A percentile compares a stretch with the other conserved stretches of the same genome.
These are phyloP conservation scores for Rhagologus leucostigma DNA, from an alignment of 2,113 vertebrate species.

Conservation along the genomic window DNA sequence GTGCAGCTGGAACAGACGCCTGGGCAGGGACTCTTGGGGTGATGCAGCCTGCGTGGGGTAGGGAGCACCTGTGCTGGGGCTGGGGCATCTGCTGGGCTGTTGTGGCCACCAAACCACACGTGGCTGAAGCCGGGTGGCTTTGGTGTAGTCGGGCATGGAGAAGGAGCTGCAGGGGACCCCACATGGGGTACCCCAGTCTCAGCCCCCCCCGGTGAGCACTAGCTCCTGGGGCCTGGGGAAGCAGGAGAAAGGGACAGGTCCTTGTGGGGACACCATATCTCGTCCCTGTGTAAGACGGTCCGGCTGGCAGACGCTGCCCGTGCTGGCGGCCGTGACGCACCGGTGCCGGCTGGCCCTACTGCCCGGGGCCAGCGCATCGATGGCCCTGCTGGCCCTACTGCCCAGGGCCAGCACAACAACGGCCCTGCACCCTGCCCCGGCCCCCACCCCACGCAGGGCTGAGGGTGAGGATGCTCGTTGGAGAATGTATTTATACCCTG, in stretches of 20 bases:
- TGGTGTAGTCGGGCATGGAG: not conserved
- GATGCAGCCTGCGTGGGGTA: not conserved
- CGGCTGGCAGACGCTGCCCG: constrained; percentile 56
- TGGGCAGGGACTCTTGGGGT: not conserved
- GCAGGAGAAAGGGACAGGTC: not conserved
- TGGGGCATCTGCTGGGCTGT: not conserved
- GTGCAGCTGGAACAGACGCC: fast-evolving
- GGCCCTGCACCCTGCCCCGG: not conserved
- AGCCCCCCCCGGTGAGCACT: not conserved
- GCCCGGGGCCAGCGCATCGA: not conserved
- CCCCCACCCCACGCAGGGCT: not conserved
- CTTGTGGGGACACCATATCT: not conserved
- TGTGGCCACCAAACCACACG: fast-evolving
- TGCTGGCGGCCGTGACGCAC: constrained; percentile 44
- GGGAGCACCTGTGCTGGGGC: not conserved
- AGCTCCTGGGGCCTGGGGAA: not conserved
- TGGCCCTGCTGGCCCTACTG: not conserved
- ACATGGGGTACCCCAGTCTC: not conserved
- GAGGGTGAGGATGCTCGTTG: constrained; percentile 24
- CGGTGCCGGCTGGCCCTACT: not conserved
- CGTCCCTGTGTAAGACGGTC: not conserved
- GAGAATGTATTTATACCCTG: constrained; percentile 68
- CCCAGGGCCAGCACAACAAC: not conserved
- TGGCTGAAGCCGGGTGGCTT: not conserved
- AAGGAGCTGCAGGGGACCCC: not conserved